Conservation (phyloP, 2,888 invertebrate genomes). For the Eugnorisma glareosa region DNA sequence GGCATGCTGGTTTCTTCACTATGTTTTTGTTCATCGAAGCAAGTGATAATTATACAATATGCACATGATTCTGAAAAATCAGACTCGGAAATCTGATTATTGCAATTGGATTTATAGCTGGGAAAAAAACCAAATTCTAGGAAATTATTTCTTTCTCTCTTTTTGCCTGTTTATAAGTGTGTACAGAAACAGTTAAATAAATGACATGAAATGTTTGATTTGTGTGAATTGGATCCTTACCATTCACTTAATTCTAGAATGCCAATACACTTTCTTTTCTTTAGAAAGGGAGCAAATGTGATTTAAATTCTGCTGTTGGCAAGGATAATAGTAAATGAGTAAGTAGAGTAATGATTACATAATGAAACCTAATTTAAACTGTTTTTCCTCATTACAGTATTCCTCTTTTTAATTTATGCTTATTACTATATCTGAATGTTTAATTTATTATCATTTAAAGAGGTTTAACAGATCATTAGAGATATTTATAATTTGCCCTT, state of each 20-base stretch:
- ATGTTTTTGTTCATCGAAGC: not conserved
- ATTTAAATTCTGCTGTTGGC: not conserved
- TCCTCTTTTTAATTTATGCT: not conserved
- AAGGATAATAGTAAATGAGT: not conserved
- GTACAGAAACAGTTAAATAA: no score
- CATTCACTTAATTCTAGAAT: not conserved
- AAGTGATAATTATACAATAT: not conserved
- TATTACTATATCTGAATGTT: not conserved
- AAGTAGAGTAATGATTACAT: not conserved
- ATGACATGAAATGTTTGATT: not conserved
- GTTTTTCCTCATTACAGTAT: slow-evolving; percentile 13
- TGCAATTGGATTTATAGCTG: no score
- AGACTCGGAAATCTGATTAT: no score
- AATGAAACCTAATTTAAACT: not conserved
- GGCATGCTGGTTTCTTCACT: not conserved
- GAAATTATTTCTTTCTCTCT: not conserved
- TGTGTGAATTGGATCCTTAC: not conserved
- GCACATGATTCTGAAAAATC: not conserved
- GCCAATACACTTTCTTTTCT: not conserved
- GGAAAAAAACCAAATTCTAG: not conserved
- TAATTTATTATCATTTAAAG: not conserved
- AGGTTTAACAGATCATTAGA: not conserved
- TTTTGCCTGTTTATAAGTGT: not conserved
- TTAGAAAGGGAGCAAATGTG: not conserved
- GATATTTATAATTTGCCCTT: slow-evolving; percentile 2